Evolutionary conservation across 2,888 invertebrate species (phyloP), one percentile per base, ranked within the genome.

Genomic region (Lamproptera curius): DNA sequence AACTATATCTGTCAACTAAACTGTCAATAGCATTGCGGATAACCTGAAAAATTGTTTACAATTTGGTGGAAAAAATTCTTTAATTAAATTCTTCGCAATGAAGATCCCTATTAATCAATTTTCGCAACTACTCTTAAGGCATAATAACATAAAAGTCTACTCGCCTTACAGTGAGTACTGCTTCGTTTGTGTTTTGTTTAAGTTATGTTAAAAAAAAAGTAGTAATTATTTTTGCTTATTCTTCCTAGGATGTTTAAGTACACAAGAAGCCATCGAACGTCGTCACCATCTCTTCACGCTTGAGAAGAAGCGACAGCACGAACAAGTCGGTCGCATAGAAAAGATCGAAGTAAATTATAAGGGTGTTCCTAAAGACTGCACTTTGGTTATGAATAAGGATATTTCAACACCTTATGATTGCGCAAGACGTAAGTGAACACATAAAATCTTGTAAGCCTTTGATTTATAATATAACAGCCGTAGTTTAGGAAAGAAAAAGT

Each of bases 361-460:
- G 57, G 96, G 96, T 0, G 68, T 91, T 0, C 93, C 94, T 0
- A 92, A 94, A 64, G 91, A 93, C 61, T 89, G 91, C 16, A 92
- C 91, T 1, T 76, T 98, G 47, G 73, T 94, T 15, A 97, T 99
- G 97, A 99, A 99, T 73, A 95, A 94, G 71, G 88, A 91, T 56
- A 78, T 98, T 6, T 98, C 98, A 0, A 98, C 98, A 1, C 98
- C 98, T 0, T 93, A 90, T 63, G 94, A 98, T 68, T 97, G 97
- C n/a, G 96, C 97, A 1, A 93, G 90, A 88, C 97, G 95, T 95
- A 85, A 89, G 92, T 79, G 26, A n/a, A n/a, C n/a, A 14, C n/a
- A 37, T 37, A n/a, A n/a, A n/a, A n/a, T n/a, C n/a, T n/a, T n/a
- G n/a, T n/a, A n/a, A n/a, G n/a, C n/a, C n/a, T n/a, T n/a, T n/a